Evolutionary conservation across 2,113 vertebrate genomes (phyloP).

Genomic region (Nipponia nippon): DNA sequence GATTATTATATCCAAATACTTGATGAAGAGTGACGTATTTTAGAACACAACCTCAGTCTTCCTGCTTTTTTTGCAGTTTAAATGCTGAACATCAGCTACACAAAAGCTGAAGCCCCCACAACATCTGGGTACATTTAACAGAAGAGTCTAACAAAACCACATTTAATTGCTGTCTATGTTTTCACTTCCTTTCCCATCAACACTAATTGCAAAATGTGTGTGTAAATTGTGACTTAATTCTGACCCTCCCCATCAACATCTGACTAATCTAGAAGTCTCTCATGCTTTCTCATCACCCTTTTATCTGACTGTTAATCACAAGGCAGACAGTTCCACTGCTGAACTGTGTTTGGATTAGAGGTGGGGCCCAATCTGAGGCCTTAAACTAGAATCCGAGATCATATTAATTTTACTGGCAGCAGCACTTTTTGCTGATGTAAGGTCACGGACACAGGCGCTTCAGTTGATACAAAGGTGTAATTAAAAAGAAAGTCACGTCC

Average conservation of each 20-base stretch:
- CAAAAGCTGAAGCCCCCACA: background rate
- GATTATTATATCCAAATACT: background rate
- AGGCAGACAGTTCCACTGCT: background rate
- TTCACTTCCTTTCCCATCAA: conserved; percentile 53
- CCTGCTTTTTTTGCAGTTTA: background rate
- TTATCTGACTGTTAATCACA: conserved; percentile 1
- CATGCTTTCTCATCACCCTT: background rate
- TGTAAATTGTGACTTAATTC: conserved; percentile 29
- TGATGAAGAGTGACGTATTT: background rate
- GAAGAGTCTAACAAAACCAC: conserved; percentile 44
- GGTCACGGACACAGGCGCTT: background rate
- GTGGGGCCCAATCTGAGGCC: background rate
- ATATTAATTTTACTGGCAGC: background rate
- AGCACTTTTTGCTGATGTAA: background rate
- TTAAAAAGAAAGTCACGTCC: background rate
- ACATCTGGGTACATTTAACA: conserved; percentile 37
- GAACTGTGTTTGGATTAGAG: background rate
- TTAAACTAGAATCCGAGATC: background rate
- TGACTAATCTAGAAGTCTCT: conserved; percentile 1
- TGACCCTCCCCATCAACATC: conserved; percentile 16
- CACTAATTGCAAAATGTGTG: conserved; percentile 22
- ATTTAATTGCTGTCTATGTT: conserved; percentile 24
- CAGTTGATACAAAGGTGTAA: background rate
- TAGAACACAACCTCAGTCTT: background rate
- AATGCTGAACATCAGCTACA: background rate